Percentiles rank a stretch among this genome's conserved stretches.
These are phyloP conservation scores for Lochmaea capreae DNA, from an alignment of 2,888 invertebrate species.

Conservation along the genomic window DNA sequence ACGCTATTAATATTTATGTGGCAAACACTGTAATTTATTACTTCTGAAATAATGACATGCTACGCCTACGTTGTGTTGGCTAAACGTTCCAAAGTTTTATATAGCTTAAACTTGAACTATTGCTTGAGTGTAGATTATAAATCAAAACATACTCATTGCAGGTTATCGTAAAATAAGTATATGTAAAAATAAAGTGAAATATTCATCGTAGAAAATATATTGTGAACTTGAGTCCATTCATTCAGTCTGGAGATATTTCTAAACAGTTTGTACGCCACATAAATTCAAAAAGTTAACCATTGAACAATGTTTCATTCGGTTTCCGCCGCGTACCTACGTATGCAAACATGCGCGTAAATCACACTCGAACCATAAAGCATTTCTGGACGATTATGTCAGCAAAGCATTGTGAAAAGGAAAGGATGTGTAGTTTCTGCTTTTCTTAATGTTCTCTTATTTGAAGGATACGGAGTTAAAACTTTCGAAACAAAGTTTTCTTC, in stretches of 20 bases:
- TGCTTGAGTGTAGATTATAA: conserved; percentile 3
- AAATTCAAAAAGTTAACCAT: conserved; percentile 53
- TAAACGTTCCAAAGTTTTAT: too few relatives aligned
- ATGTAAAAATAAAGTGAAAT: conserved; percentile 25
- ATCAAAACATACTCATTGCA: conserved; percentile 23
- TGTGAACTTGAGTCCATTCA: conserved; percentile 38
- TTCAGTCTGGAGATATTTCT: conserved; percentile 42
- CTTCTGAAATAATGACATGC: too few relatives aligned
- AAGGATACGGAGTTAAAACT: neutral
- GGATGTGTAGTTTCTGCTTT: conserved; percentile 25
- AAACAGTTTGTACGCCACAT: conserved; percentile 49
- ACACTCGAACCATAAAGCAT: conserved; percentile 56
- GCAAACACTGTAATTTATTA: too few relatives aligned
- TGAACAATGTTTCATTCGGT: conserved; percentile 53
- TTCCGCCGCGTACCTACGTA: conserved; percentile 51
- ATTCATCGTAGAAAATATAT: conserved; percentile 21
- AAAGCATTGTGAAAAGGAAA: conserved; percentile 24
- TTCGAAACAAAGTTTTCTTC: conserved; percentile 2
- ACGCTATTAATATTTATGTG: too few relatives aligned
- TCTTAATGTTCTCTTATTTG: conserved; percentile 22
- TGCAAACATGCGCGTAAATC: conserved; percentile 56
- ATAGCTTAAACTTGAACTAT: too few relatives aligned
- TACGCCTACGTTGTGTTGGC: too few relatives aligned
- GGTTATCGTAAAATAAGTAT: conserved; percentile 17
- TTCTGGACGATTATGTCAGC: conserved; percentile 47